A percentile compares a stretch with the other conserved stretches of the same genome.
Conservation (phyloP, 2,888 invertebrate genomes). For the Allolobophora icterica region DNA sequence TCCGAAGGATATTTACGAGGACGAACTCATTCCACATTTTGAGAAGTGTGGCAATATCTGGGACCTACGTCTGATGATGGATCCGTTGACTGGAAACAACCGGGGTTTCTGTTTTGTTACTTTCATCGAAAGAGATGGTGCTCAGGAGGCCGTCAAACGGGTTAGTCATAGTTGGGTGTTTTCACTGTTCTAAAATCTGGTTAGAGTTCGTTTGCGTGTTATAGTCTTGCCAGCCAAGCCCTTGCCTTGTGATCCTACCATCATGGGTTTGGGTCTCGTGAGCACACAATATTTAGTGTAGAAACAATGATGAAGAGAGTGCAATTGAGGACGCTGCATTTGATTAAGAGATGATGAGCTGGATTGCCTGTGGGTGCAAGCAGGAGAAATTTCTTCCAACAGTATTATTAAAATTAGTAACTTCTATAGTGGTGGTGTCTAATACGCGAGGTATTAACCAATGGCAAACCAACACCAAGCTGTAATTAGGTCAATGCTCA, state of each 20-base stretch:
- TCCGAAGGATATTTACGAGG: slow-evolving; percentile 98
- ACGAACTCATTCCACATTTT: slow-evolving; percentile 95
- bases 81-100: slow-evolving; percentile 96
- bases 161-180: slow-evolving; percentile 32
- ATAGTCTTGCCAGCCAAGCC: neutral
- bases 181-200: neutral
- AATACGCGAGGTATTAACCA: no score
- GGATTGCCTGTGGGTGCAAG: no score
- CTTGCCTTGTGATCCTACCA: neutral
- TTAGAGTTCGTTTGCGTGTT: neutral
- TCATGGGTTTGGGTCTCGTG: neutral
- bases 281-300: no score
- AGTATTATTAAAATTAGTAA: no score
- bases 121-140: slow-evolving; percentile 90
- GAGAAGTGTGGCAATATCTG: slow-evolving; percentile 96
- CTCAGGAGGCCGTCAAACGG: slow-evolving; percentile 92
- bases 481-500: no score
- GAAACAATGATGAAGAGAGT: no score
- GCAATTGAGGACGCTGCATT: no score
- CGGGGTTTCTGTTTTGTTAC: slow-evolving; percentile 99
- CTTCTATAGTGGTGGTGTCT: no score
- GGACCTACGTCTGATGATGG: slow-evolving; percentile 99
- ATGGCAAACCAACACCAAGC: no score
- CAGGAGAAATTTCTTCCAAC: no score
- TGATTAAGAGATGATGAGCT: no score